phyloP scores from a whole-genome alignment of 2,113 vertebrate species.

The Eubucco bourcierii region DNA sequence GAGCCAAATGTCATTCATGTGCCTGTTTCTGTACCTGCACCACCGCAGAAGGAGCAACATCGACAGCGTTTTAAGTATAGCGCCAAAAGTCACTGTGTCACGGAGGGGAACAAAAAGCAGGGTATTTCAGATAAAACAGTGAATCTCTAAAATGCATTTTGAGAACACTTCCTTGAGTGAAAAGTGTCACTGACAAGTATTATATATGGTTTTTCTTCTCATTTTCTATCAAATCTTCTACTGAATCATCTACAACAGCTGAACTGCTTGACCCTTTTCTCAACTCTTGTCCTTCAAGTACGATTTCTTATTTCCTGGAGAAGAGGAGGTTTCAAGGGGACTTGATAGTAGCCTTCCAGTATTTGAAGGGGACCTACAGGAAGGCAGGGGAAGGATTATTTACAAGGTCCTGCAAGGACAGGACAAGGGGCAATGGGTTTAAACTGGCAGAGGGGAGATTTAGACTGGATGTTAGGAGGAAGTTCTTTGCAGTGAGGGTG shows the following conservation, averaged over 20 bases:
- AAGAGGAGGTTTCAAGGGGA: no score
- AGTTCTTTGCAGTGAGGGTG: no score
- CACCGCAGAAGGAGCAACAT: not conserved
- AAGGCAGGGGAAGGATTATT: no score
- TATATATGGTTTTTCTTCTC: not conserved
- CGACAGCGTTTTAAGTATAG: not conserved
- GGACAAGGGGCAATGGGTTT: no score
- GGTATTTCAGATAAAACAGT: not conserved
- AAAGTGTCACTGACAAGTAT: not conserved
- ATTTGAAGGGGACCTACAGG: no score
- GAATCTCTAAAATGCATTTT: not conserved
- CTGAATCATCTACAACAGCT: not conserved
- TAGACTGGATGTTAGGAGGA: no score
- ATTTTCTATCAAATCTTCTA: not conserved
- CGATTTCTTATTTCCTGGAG: not conserved
- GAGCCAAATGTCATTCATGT: fast-evolving
- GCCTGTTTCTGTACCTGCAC: not conserved
- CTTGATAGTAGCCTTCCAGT: no score
- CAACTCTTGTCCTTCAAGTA: not conserved
- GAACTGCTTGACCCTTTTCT: not conserved
- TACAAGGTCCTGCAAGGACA: no score
- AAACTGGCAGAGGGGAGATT: no score
- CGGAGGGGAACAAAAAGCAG: fast-evolving
- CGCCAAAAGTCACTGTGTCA: not conserved
- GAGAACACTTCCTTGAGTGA: not conserved